phyloP scores from a whole-genome alignment of 1,140 invertebrate genomes.

The Cyrtorhinus lividipennis region DNA sequence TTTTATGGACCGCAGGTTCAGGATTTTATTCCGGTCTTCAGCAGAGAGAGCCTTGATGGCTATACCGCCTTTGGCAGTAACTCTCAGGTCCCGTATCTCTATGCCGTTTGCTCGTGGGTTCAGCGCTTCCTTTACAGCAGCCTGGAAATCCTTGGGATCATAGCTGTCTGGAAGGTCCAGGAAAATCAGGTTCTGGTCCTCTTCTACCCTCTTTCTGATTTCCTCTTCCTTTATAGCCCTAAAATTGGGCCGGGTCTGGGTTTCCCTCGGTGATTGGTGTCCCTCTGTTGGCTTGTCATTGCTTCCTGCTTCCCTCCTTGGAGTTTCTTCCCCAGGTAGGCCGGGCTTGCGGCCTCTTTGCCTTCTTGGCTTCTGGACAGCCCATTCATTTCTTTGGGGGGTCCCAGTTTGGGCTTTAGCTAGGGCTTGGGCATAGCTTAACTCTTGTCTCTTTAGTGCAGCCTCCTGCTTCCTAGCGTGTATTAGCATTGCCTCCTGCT shows the following conservation, averaged over 20 bases:
- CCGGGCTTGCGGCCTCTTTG: too few relatives aligned
- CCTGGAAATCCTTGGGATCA: not conserved
- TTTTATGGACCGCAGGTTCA: not conserved
- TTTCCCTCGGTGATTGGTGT: not conserved
- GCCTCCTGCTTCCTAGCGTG: too few relatives aligned
- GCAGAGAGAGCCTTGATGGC: not conserved
- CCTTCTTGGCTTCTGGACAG: too few relatives aligned
- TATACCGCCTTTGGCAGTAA: not conserved
- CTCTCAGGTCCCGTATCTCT: not conserved
- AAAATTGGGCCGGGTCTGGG: not conserved
- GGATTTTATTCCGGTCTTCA: not conserved
- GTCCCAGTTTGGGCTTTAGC: too few relatives aligned
- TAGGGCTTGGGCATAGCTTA: too few relatives aligned
- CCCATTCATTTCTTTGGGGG: too few relatives aligned
- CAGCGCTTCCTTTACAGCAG: not conserved
- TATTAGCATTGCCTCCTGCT: slow-evolving; percentile 2
- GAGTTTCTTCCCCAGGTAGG: too few relatives aligned
- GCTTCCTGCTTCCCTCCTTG: too few relatives aligned
- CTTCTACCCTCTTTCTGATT: not conserved
- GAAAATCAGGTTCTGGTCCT: not conserved
- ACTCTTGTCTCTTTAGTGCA: too few relatives aligned
- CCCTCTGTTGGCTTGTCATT: not conserved
- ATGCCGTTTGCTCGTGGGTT: not conserved
- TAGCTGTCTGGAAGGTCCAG: not conserved
- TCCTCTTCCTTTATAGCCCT: not conserved